Base-by-base conservation (phyloP, 2,797 vertebrate genomes). In the Avahi laniger region DNA sequence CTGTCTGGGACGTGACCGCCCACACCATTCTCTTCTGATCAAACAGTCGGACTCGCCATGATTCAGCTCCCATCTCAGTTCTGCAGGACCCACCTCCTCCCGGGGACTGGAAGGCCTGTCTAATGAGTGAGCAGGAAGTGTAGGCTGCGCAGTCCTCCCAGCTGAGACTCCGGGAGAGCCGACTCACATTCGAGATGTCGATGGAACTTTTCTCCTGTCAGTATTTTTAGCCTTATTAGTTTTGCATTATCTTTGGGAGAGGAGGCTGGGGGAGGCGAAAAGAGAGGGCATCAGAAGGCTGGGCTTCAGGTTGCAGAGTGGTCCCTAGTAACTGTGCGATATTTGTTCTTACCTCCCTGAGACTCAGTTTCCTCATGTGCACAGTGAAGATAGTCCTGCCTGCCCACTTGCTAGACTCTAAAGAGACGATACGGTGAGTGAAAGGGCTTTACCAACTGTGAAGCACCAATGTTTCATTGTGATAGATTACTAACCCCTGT, bases 1-100 rank as follows among this genome's bases (percentile, higher is more conserved):
- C 89, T 95, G 43, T 97, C 95, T 98, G 95, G 95, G 96, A 95
- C 57, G n/a, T 20, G 48, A 76, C 93, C 97, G 96, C 96, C 96
- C 91, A 95, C 93, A 52, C 82, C 35, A 89, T 92, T 90, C 79
- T 43, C 94, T 94, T 38, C 88, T 91, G 96, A 92, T 97, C 93
- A 97, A 92, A 96, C 96, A 85, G 91, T 41, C 67, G 76, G 65
- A 86, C 84, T 97, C 59, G 88, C 22, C 54, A 18, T 95, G 97
- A 98, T 76, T 94, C 97, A 52, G 80, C 95, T 97, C 78, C 92
- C 41, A 14, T 70, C 85, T 83, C 78, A 57, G 35, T 5, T 38
- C 67, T 67, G 26, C 91, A 3, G 61, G 94, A 59, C 93, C 93
- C 89, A 20, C 92, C 95, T 81, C 80, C 93, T 76, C 57, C 11